Conservation (phyloP, 2,888 invertebrate species). For the Zhuqinia jingwanae region DNA sequence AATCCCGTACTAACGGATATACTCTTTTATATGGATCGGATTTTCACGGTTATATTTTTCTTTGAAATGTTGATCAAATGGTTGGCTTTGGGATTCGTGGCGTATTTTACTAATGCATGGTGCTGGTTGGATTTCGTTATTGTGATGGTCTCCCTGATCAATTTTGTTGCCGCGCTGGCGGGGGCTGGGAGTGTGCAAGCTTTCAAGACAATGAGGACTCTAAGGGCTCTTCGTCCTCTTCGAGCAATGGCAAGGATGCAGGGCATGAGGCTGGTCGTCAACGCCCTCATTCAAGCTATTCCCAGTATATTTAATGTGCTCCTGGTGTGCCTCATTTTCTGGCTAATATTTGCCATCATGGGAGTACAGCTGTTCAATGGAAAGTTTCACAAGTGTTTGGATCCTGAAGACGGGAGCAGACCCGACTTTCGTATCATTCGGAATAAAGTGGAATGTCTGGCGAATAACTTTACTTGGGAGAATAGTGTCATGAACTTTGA, state of each 20-base stretch:
- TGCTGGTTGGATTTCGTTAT: constrained; percentile 99
- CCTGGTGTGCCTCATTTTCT: constrained; percentile 99
- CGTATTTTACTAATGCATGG: constrained; percentile 99
- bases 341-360: constrained; percentile 95
- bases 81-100: constrained; percentile 94
- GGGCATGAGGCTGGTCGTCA: constrained; percentile 99
- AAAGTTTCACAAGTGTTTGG: constrained; percentile 87
- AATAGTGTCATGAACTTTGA: constrained; percentile 98
- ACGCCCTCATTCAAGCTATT: constrained; percentile 99
- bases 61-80: constrained; percentile 99
- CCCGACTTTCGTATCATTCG: constrained; percentile 93
- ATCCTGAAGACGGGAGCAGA: constrained; percentile 88
- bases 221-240: constrained; percentile 98
- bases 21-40: constrained; percentile 97
- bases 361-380: constrained; percentile 99
- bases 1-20: constrained; percentile 95
- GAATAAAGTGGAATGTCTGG: constrained; percentile 90
- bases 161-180: constrained; percentile 91
- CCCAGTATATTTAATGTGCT: constrained; percentile 99
- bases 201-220: constrained; percentile 99
- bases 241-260: constrained; percentile 99
- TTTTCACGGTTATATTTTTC: constrained; percentile 99
- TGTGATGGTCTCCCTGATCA: constrained; percentile 88
- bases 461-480: constrained; percentile 96
- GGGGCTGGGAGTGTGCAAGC: constrained; percentile 99